phyloP scores from a whole-genome alignment of 2,888 invertebrate genomes.

The Helicoverpa assulta region DNA sequence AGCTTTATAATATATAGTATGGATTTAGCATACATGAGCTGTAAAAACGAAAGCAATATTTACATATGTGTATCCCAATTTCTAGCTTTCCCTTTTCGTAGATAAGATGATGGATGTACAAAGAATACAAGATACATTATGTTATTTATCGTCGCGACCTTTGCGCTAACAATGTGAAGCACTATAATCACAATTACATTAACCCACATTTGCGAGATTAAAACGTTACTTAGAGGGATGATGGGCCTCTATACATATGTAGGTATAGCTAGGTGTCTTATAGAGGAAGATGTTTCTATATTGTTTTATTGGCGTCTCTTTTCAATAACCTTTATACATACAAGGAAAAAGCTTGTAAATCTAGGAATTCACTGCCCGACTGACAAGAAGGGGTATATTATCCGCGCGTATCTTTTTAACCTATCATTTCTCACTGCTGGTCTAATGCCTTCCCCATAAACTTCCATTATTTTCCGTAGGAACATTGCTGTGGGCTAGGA shows the following conservation, averaged over 20 bases:
- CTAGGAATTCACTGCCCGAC: too few species aligned
- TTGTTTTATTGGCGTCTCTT: neutral
- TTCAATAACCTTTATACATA: too few species aligned
- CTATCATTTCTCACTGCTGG: too few species aligned
- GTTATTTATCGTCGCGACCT: constrained; percentile 13
- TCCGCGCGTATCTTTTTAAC: too few species aligned
- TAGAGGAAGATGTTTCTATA: constrained; percentile 2
- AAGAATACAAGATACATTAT: neutral
- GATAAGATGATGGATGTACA: neutral
- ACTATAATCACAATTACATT: constrained; percentile 50
- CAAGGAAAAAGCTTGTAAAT: too few species aligned
- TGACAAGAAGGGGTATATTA: too few species aligned
- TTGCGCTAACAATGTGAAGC: constrained; percentile 30
- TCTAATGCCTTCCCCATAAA: too few species aligned
- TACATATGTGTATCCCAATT: neutral
- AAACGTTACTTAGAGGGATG: constrained; percentile 39
- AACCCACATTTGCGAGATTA: constrained; percentile 53
- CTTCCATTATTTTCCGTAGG: too few species aligned
- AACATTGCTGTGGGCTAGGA: too few species aligned
- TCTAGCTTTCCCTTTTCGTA: neutral
- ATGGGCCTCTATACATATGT: constrained; percentile 15
- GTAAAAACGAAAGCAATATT: neutral
- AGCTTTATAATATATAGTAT: too few species aligned
- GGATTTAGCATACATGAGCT: too few species aligned
- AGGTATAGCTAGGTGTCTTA: constrained; percentile 4